Evolutionary conservation across 1,140 invertebrate species (phyloP), one percentile per base, ranked within the genome.

Genomic region (Leptinotarsa undecemlineata): DNA sequence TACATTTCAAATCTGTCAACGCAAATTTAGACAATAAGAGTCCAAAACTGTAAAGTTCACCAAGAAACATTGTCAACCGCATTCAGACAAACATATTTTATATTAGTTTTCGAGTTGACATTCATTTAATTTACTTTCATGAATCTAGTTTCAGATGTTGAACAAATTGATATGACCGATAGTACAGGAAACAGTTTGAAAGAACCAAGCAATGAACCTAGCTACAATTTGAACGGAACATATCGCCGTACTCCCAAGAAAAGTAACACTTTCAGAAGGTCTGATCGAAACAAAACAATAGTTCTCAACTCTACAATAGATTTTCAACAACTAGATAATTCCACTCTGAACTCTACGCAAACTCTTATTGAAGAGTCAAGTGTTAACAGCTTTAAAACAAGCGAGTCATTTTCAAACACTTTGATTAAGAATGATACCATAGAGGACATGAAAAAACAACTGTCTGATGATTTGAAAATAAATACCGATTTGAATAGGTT

Each of bases 401-500:
- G 33, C 33, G 33, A 42, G 33, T 42, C 33, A 42, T 42, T 42
- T 42, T 42, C 8, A 2, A 42, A 42, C 33, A 42, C 33, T 42
- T 2, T 42, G 33, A 42, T 42, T 42, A 42, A 11, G 33, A 42
- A 42, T 42, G 72, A 66, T 26, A 67, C 69, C 4, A 68, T 79
- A 33, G 78, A 80, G 51, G 57, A 76, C 20, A 57, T 80, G 51
- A 78, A 78, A 64, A 77, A 76, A 48, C 23, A 74, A 15, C 61
- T 62, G 8, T 75, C 74, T 60, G 47, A 64, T 26, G 66, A 62
- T n/a, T 8, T 42, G 11, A 42, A 42, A 42, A 72, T 66, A 21
- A 33, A 76, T 62, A 73, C 72, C 42, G 77, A 80, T 74, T 64
- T 78, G 72, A 78, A 76, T 68, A 75, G 71, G 72, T 71, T 76